Base-by-base conservation (phyloP, 2,888 invertebrate species). In the Druceiella hillmani region DNA sequence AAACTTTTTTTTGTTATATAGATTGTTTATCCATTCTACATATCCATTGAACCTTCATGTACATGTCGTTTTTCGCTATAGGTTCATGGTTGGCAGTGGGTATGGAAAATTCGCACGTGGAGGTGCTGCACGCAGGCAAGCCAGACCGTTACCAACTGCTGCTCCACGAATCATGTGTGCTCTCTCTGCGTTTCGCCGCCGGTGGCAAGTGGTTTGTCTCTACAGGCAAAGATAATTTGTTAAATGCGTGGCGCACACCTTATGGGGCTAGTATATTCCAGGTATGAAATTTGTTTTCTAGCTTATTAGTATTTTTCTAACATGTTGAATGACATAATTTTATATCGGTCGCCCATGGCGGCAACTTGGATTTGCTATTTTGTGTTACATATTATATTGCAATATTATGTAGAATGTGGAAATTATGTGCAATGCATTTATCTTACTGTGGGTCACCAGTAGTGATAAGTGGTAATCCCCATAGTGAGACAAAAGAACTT, bases 151-250 rank as follows among this genome's bases (percentile, higher is more conserved):
- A 97, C 68, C 94, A 95, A 66, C 76, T 98, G 43, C 85, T 93
- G 60, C 75, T 95, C 53, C 97, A 97, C 73, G 97, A 98, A 64
- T 91, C 90, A 52, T 98, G 97, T 65, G 98, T 99, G 25, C 76
- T 98, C 41, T 93, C 95, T 47, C 76, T 98, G 46, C 83, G 90
- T 62, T 98, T 97, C 69, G 95, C 98, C 32, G 84, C 89, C 34
- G 85, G 87, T 59, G 97, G 97, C 54, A 97, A 97, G 68, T 99
- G 97, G 95, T 99, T 99, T 69, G 92, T 95, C 49, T 93, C 91
- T 48, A 97, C 95, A n/a, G 95, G 95, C 50, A 97, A 97, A 72
- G 98, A 99, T 65, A 97, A 97, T 69, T 75, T 94, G 58, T 77
- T 98, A 37, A 95, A 98, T 65, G 93, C 93, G 24, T 98, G 97